Percentiles rank a stretch among this genome's conserved stretches.
Evolutionary conservation across 2,797 vertebrate genomes (phyloP).

Genomic region (Cercopithecus neglectus): DNA sequence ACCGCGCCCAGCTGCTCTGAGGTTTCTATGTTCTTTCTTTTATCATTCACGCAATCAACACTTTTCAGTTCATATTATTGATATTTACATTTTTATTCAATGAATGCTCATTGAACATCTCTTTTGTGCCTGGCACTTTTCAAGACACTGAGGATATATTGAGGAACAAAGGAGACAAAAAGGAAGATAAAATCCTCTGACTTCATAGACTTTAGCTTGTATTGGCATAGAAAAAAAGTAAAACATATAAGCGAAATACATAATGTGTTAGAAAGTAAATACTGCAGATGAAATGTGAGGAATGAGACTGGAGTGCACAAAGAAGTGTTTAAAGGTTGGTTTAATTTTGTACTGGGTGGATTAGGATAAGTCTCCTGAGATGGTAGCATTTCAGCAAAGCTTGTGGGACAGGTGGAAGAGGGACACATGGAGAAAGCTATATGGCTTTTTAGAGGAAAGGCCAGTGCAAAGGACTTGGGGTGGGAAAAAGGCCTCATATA

Average conservation of each 20-base stretch:
- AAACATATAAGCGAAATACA: background rate
- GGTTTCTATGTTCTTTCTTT: background rate
- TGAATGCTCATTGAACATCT: background rate
- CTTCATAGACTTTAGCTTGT: background rate
- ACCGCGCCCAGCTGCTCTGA: rapidly evolving
- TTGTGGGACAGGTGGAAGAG: rapidly evolving
- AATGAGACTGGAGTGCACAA: background rate
- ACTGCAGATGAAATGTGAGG: background rate
- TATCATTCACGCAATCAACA: background rate
- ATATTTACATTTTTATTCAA: background rate
- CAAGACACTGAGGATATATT: background rate
- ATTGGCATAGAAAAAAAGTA: background rate
- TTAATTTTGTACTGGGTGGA: background rate
- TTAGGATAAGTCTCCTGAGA: background rate
- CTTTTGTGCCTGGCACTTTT: background rate
- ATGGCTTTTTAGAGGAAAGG: background rate
- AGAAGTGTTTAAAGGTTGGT: background rate
- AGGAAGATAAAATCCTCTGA: background rate
- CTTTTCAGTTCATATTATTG: background rate
- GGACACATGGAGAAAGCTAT: background rate
- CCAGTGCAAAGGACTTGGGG: background rate
- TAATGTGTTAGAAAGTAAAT: background rate
- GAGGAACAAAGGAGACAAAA: background rate
- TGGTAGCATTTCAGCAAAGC: background rate
- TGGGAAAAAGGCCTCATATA: background rate